Evolutionary conservation across 2,113 vertebrate species (phyloP), one percentile per base, ranked within the genome.

Genomic region (Poeciliopsis turrubarensis): DNA sequence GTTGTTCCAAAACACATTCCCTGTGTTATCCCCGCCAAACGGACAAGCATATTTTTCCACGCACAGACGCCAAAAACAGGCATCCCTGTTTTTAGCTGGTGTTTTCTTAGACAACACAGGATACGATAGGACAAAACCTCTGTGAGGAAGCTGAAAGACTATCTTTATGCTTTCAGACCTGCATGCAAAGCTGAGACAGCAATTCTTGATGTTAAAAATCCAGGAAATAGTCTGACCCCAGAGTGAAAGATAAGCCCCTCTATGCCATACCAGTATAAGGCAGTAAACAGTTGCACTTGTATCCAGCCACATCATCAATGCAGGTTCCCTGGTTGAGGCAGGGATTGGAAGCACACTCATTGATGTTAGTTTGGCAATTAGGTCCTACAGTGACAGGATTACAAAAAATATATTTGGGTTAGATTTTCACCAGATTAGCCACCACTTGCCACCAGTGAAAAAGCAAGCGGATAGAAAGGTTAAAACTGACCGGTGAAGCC

Each of bases 301-400:
- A 99, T 51, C 97, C 97, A 0, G 98, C 97, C 3, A 99, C 96
- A 0, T 96, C 97, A 0, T 99, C 98, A 0, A 99, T 99, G 89
- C 98, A 99, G 0, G 95, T 96, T 74, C 97, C 98, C 85, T 97
- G 96, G 90, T 99, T 99, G 84, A 99, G 94, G 91, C 98, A 99
- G 0, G 97, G 98, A 93, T 97, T 99, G 89, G 98, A 99, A 0
- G 96, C 97, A 1, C 98, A 99, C 80, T 99, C 98, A 0, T 99
- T 99, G 94, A 99, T 96, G 81, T 99, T 99, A 85, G 96, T 98
- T 89, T 99, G 98, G 91, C 98, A 99, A 92, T 97, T 99, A 89
- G 97, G 96, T 73, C 98, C 98, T 99, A 82, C 30, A 76, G 61
- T 70, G 39, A 63, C 70, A 4, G 78, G 60, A 90, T 91, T 81